Evolutionary conservation across 2,113 vertebrate genomes (phyloP), one percentile per base, ranked within the genome.

Genomic region (Nanorana parkeri): DNA sequence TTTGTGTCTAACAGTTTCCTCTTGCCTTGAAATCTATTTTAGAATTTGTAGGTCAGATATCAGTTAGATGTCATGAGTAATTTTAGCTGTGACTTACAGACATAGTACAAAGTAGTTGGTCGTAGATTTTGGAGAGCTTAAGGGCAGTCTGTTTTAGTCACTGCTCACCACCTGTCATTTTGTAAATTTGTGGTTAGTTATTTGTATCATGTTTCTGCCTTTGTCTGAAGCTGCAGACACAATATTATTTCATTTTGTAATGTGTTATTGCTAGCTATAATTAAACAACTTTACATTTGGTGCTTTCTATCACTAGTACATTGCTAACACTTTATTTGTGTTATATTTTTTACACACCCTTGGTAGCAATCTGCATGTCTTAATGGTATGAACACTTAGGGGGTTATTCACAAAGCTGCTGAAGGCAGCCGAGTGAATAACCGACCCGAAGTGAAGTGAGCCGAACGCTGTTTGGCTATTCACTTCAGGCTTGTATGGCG

Each of bases 11-110:
- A 55, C 21, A 26, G 17, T 52, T 65, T 76, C 29, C 52, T 47
- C 23, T 66, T 4, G n/a, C 19, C 75, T 47, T 28, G 55, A n/a
- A 58, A 68, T 55, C n/a, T 80, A 41, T 58, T 69, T 68, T 64
- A 17, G 54, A 54, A 24, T 80, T 68, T 80, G 77, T 68, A 80
- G 77, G 77, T 80, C 77, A 79, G 58, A 79, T 79, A 68, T 68
- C 51, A 41, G 65, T 68, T 69, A 80, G 66, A 80, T 80, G 77
- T 68, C 54, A 58, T 68, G 66, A 47, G 65, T 80, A 69, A 80
- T 80, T 69, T 80, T 80, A 80, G 77, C 41, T 47, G 65, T 69
- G 66, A 69, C 77, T 68, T 68, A 47, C 77, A 80, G 77, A 78
- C 66, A 69, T 32, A 69, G 28, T 69, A 61, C 66, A 74, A 17